These are phyloP conservation scores for Vanessa tameamea DNA, from an alignment of 1,140 invertebrate species.

Conservation along the genomic window DNA sequence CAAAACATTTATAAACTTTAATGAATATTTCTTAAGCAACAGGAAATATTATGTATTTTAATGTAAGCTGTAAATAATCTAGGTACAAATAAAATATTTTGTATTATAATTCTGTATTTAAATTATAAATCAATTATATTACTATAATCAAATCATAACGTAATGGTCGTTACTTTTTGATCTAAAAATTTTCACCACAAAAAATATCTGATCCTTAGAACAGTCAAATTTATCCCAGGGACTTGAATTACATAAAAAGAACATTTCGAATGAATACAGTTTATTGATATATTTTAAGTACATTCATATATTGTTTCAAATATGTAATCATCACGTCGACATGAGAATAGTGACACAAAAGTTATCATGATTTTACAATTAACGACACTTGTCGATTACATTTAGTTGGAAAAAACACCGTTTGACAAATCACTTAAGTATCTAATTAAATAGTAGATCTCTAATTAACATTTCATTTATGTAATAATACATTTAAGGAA, in stretches of 20 bases:
- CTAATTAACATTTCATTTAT: constrained; percentile 39
- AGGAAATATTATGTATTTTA: not conserved
- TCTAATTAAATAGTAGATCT: constrained; percentile 39
- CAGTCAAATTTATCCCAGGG: too few species aligned
- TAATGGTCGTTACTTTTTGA: too few species aligned
- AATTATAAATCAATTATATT: not conserved
- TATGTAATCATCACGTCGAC: constrained; percentile 45
- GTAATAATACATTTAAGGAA: constrained; percentile 48
- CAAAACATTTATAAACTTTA: too few species aligned
- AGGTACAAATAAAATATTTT: not conserved
- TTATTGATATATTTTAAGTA: constrained; percentile 49
- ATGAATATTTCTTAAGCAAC: too few species aligned
- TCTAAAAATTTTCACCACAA: too few species aligned
- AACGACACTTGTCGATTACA: constrained; percentile 23
- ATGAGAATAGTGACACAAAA: constrained; percentile 41
- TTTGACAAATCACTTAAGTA: constrained; percentile 34
- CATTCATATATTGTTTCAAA: constrained; percentile 45
- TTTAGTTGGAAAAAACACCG: constrained; percentile 21
- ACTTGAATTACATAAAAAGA: constrained; percentile 10
- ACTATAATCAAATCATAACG: too few species aligned
- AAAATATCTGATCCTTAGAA: too few species aligned
- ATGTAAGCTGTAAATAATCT: constrained; percentile 1
- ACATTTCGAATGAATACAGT: constrained; percentile 37
- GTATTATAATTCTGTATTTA: not conserved
- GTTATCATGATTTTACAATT: not conserved